Evolutionary conservation across 2,888 invertebrate species (phyloP).

Genomic region (Rhagium mordax): DNA sequence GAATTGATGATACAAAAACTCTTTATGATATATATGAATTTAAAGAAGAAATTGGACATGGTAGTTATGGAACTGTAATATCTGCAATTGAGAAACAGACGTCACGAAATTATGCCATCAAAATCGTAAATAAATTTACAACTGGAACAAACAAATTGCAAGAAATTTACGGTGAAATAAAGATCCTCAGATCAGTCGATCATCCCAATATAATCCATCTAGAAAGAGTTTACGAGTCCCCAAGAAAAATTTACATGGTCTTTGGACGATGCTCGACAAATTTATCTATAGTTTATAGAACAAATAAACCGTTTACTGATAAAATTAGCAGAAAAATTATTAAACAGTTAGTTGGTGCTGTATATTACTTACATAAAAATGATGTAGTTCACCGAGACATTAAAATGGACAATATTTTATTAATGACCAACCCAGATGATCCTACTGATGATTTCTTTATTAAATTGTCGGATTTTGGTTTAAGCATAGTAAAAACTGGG

Average conservation of each 20-base stretch:
- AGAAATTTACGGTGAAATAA: constrained; percentile 71
- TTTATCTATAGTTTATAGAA: constrained; percentile 67
- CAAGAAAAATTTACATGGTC: constrained; percentile 73
- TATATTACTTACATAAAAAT: constrained; percentile 70
- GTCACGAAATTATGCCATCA: constrained; percentile 67
- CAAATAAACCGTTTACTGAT: constrained; percentile 65
- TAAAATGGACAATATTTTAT: constrained; percentile 71
- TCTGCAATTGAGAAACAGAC: constrained; percentile 64
- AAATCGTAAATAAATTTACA: constrained; percentile 67
- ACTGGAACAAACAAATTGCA: constrained; percentile 52
- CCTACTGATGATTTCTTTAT: constrained; percentile 70
- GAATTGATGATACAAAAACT: constrained; percentile 62
- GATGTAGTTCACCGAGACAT: constrained; percentile 71
- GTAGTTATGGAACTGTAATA: constrained; percentile 68
- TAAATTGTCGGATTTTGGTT: constrained; percentile 75
- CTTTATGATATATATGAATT: constrained; percentile 64
- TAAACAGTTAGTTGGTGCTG: constrained; percentile 65
- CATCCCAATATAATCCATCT: constrained; percentile 74
- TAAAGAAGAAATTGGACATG: constrained; percentile 67
- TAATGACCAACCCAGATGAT: constrained; percentile 71
- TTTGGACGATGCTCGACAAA: constrained; percentile 73
- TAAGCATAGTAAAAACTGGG: constrained; percentile 71
- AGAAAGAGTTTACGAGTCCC: constrained; percentile 72
- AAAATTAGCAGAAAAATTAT: constrained; percentile 64
- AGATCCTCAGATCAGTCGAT: constrained; percentile 72